Evolutionary conservation across 2,797 vertebrate species (phyloP).

Genomic region (Lepus oiostolus): DNA sequence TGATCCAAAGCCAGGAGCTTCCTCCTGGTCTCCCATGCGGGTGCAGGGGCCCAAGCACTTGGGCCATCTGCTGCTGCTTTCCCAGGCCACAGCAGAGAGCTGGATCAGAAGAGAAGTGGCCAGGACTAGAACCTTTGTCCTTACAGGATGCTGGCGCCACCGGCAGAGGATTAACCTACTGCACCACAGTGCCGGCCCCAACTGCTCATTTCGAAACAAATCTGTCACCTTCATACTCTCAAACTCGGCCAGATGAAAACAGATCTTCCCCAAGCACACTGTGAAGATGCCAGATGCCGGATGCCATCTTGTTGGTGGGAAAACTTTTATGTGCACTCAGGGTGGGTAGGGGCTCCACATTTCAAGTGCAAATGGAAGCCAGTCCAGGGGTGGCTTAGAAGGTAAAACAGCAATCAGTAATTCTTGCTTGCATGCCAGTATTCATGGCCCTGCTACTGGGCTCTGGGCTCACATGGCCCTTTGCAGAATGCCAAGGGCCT

Average conservation of each 20-base stretch:
- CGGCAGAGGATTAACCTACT: too few species aligned
- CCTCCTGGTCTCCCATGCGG: too few species aligned
- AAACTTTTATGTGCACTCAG: not conserved
- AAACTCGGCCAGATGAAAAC: not conserved
- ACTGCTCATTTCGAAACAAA: conserved; percentile 52
- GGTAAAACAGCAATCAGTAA: conserved; percentile 1
- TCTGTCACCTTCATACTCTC: not conserved
- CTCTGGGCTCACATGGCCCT: not conserved
- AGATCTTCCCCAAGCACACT: not conserved
- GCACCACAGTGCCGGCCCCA: too few species aligned
- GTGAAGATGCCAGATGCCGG: not conserved
- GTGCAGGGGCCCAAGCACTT: too few species aligned
- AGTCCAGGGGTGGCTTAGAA: not conserved
- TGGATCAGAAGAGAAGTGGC: too few species aligned
- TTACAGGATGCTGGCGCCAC: too few species aligned
- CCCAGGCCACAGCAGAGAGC: too few species aligned
- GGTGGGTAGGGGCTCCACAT: not conserved
- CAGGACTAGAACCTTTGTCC: too few species aligned
- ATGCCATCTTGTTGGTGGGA: not conserved
- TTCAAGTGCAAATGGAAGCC: conserved; percentile 45
- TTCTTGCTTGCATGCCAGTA: not conserved
- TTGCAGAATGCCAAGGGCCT: conserved; percentile 41
- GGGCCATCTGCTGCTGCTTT: too few species aligned
- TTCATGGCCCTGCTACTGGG: not conserved
- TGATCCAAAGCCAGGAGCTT: too few species aligned